A percentile compares a stretch with the other conserved stretches of the same genome.
Evolutionary conservation across 2,888 invertebrate species (phyloP).

Genomic region (Ptychoptera contaminata): DNA sequence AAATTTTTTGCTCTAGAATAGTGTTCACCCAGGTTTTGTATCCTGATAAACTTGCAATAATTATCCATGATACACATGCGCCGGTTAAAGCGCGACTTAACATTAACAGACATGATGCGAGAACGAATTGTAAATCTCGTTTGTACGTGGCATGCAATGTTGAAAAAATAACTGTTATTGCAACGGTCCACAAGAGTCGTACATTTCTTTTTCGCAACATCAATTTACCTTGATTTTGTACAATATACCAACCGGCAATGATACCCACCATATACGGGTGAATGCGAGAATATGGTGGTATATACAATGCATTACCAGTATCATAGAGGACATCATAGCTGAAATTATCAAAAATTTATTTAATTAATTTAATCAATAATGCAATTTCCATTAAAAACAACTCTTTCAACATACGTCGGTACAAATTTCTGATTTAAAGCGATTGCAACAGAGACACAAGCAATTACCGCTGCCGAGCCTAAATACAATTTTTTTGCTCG

Average conservation of each 20-base stretch:
- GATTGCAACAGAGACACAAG: constrained; percentile 22
- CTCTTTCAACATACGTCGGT: no score
- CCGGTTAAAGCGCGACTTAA: constrained; percentile 37
- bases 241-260: constrained; percentile 30
- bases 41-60: constrained; percentile 38
- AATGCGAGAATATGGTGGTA: constrained; percentile 35
- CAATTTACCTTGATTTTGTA: constrained; percentile 21
- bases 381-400: no score
- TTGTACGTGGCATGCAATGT: constrained; percentile 27
- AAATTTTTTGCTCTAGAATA: constrained; percentile 24
- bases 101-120: constrained; percentile 34
- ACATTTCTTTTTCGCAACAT: constrained; percentile 6
- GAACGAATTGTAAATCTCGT: constrained; percentile 30
- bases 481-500: constrained; percentile 16
- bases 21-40: constrained; percentile 22
- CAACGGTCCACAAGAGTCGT: constrained; percentile 20
- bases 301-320: constrained; percentile 32
- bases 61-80: constrained; percentile 37
- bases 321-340: constrained; percentile 25
- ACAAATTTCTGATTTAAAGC: no score
- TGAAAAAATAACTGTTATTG: constrained; percentile 21
- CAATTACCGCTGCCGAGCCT: constrained; percentile 16
- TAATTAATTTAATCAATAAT: no score
- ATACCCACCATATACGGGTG: constrained; percentile 35
- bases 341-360: no score